A percentile compares a stretch with the other conserved stretches of the same genome.
Conservation (phyloP, 2,797 vertebrate species). For the Phoeniculus purpureus region DNA sequence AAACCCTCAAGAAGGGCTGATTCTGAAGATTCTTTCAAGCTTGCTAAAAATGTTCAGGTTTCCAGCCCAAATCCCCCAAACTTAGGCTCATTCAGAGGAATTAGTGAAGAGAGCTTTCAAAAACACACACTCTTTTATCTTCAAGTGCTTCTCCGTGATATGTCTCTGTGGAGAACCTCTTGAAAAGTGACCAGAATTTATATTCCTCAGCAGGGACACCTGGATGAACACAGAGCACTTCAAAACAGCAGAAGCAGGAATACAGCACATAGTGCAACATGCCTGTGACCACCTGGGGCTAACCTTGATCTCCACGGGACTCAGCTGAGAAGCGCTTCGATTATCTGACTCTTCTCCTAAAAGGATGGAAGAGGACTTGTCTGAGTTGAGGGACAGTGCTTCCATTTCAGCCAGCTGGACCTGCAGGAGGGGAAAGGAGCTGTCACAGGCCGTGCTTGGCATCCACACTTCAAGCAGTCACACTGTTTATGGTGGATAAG, state of each 20-base stretch:
- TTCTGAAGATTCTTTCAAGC: background rate
- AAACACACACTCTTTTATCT: background rate
- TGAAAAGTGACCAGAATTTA: background rate
- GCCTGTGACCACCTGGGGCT: background rate
- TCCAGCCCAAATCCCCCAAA: background rate
- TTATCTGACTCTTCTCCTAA: constrained; percentile 93
- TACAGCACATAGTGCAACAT: background rate
- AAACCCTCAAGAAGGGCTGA: background rate
- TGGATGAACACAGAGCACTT: background rate
- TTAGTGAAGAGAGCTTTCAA: background rate
- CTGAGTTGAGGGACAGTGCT: constrained; percentile 93
- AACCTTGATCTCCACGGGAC: constrained; percentile 85
- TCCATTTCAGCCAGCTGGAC: constrained; percentile 97
- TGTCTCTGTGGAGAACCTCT: background rate
- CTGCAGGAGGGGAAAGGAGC: constrained; percentile 78
- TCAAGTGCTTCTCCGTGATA: background rate
- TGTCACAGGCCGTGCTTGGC: background rate
- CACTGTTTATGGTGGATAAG: constrained; percentile 29
- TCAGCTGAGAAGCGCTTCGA: constrained; percentile 81
- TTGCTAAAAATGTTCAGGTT: background rate
- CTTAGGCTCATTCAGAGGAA: background rate
- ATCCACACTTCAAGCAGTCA: constrained; percentile 28
- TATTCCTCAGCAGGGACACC: background rate
- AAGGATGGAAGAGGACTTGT: constrained; percentile 92
- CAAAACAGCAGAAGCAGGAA: background rate